Conservation (phyloP, 2,797 vertebrate species). For the Xyrichtys novacula region DNA sequence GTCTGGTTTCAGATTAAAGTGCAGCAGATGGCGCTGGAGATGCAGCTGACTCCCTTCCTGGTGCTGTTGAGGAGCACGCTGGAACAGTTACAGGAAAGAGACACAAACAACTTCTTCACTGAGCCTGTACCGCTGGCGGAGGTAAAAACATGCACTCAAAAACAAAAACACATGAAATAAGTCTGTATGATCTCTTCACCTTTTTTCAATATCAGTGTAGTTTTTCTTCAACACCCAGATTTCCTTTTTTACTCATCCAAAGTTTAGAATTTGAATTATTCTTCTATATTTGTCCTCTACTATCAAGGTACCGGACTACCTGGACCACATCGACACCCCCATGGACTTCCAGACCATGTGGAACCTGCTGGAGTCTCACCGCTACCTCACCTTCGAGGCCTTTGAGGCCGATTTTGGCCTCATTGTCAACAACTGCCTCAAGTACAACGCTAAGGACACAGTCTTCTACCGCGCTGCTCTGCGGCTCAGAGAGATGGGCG, state of each 20-base stretch:
- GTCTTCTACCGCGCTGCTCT: conserved; percentile 97
- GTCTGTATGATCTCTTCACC: too few species aligned
- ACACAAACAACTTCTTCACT: conserved; percentile 98
- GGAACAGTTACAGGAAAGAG: conserved; percentile 97
- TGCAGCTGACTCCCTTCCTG: conserved; percentile 97
- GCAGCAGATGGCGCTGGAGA: conserved; percentile 96
- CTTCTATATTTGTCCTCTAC: background rate
- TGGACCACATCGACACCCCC: conserved; percentile 98
- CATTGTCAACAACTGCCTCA: conserved; percentile 99
- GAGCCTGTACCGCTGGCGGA: conserved; percentile 97
- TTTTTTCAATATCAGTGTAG: too few species aligned
- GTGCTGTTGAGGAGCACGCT: conserved; percentile 95
- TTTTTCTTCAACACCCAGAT: too few species aligned
- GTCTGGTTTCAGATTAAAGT: conserved; percentile 92
- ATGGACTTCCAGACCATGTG: conserved; percentile 99
- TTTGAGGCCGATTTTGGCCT: conserved; percentile 98
- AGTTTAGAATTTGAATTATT: background rate
- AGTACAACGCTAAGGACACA: conserved; percentile 99
- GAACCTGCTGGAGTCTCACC: conserved; percentile 94
- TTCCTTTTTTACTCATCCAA: too few species aligned
- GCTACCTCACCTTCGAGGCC: conserved; percentile 96
- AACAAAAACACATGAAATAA: background rate
- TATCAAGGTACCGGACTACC: conserved; percentile 95
- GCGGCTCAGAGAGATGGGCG: conserved; percentile 94
- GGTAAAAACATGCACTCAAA: conserved; percentile 80